Evolutionary conservation across 2,797 vertebrate genomes (phyloP).

Genomic region (Schizopygopsis malacanthus): DNA sequence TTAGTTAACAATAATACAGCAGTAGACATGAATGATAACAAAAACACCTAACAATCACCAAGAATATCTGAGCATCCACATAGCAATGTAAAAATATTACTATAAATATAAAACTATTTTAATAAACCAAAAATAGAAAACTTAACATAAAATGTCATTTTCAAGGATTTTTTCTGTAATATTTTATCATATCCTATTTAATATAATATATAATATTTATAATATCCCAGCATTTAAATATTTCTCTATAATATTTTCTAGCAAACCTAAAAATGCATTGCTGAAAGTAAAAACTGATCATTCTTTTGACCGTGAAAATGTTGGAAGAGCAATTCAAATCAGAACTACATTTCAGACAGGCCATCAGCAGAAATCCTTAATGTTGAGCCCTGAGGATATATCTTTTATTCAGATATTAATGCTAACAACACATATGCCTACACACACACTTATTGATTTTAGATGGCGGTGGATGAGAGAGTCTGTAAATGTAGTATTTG

Average conservation of each 20-base stretch:
- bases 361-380: too few species aligned
- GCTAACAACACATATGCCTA: background rate
- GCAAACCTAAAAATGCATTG: background rate
- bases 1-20: too few species aligned
- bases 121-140: too few species aligned
- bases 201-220: too few species aligned
- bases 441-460: conserved; percentile 9
- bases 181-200: too few species aligned
- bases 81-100: too few species aligned
- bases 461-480: conserved; percentile 4
- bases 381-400: background rate
- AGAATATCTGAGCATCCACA: too few species aligned
- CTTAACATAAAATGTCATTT: too few species aligned
- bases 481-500: conserved; percentile 24
- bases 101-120: too few species aligned
- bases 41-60: too few species aligned
- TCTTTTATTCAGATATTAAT: conserved; percentile 5
- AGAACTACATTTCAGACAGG: background rate
- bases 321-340: background rate
- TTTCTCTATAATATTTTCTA: background rate
- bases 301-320: background rate
- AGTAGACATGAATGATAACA: too few species aligned
- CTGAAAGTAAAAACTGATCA: background rate
- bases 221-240: background rate
- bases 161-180: background rate